Evolutionary conservation across 2,113 vertebrate genomes (phyloP), one percentile per base, ranked within the genome.

Genomic region (Monopterus albus): DNA sequence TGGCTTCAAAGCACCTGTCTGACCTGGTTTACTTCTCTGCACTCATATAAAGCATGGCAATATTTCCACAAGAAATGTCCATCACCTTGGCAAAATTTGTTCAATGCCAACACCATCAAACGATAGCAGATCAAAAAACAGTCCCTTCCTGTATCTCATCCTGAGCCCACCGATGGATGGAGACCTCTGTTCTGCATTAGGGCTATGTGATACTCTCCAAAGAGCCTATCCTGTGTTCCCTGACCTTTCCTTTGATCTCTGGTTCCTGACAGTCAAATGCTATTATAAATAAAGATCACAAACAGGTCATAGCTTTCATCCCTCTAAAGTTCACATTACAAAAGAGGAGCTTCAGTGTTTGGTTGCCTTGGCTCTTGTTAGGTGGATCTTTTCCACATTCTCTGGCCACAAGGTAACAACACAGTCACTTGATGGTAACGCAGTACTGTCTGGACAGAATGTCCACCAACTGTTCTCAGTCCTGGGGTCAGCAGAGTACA

Each of bases 201-300:
- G 63, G 31, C 75, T 50, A 38, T 76, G 72, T 65, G 83, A 84
- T 86, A 49, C 74, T 82, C 55, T 89, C 71, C 81, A 79, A 81
- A 66, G 53, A 60, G 29, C 63, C 51, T 57, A 60, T 65, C 81
- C 79, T 85, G 60, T 84, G 70, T 83, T 57, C 57, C 31, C 69
- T 93, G 91, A 92, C 92, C 90, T 93, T 92, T 92, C 35, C 84
- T 93, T 93, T 93, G 88, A 92, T 90, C 72, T 63, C 42, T 18
- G 5, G 38, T 88, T 82, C 72, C 58, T 84, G 55, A 65, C 76
- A 85, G 92, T 91, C 87, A 92, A 93, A 87, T 42, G 57, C 81
- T 87, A 59, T 87, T 88, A 81, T 79, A 87, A 91, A 90, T 89
- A 88, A 84, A 92, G 90, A 92, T 92, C 90, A 90, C 78, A 92